These are phyloP conservation scores for Samia ricini DNA, from an alignment of 1,140 invertebrate genomes.

Conservation along the genomic window DNA sequence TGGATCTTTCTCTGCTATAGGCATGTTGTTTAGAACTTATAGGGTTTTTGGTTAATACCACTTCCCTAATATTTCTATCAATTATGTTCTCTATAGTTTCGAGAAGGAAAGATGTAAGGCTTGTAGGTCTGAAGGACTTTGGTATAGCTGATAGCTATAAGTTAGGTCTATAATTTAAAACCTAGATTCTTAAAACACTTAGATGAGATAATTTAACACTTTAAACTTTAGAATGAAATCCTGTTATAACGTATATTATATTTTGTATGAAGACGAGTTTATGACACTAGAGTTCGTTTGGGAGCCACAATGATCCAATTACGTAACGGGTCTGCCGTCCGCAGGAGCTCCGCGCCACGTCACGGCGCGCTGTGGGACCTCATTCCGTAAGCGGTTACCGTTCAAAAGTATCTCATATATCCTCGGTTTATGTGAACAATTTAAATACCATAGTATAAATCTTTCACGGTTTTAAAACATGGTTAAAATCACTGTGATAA, in stretches of 20 bases:
- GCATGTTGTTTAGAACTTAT: too few relatives aligned
- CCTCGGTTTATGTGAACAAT: not conserved
- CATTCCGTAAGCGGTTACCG: not conserved
- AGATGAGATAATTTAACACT: not conserved
- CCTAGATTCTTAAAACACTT: too few relatives aligned
- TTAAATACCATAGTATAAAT: not conserved
- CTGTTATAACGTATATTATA: too few relatives aligned
- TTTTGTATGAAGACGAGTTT: not conserved
- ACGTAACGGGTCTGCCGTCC: not conserved
- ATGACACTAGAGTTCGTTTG: not conserved
- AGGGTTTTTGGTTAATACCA: too few relatives aligned
- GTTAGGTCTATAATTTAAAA: too few relatives aligned
- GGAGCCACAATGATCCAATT: not conserved
- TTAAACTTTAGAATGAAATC: not conserved
- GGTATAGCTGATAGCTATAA: too few relatives aligned
- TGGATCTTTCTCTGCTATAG: too few relatives aligned
- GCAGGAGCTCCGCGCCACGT: not conserved
- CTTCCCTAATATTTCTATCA: too few relatives aligned
- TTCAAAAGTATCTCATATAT: slow-evolving; percentile 1
- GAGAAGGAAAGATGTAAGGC: too few relatives aligned
- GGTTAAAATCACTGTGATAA: too few relatives aligned
- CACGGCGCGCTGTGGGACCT: not conserved
- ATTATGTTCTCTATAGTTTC: too few relatives aligned
- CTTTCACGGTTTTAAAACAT: not conserved
- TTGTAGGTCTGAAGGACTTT: too few relatives aligned